A percentile compares a stretch with the other conserved stretches of the same genome.
Evolutionary conservation across 2,888 invertebrate genomes (phyloP).

Genomic region (Parnassius glacialis): DNA sequence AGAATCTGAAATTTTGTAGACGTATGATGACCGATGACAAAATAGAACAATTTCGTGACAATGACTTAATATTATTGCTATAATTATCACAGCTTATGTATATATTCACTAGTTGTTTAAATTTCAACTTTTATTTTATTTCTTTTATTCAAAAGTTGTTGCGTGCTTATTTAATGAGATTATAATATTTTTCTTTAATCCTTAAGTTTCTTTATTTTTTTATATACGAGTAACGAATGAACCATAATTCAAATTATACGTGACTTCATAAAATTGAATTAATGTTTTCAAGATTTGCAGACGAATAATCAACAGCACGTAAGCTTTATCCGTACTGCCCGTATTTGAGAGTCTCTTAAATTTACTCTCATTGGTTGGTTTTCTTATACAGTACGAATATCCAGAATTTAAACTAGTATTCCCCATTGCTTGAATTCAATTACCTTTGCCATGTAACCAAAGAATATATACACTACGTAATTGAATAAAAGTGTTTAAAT

Average conservation of each 20-base stretch:
- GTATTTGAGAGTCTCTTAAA: conserved; percentile 22
- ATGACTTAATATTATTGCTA: too few relatives aligned
- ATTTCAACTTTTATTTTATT: too few relatives aligned
- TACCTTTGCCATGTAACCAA: conserved; percentile 21
- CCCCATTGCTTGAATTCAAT: conserved; percentile 20
- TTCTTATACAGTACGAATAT: conserved; percentile 18
- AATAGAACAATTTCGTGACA: too few relatives aligned
- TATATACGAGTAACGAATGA: background rate
- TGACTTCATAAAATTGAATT: background rate
- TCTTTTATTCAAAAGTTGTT: too few relatives aligned
- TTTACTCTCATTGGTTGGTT: conserved; percentile 18
- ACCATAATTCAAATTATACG: background rate
- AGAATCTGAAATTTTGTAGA: too few relatives aligned
- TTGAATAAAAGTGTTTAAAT: conserved; percentile 9
- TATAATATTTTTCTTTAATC: too few relatives aligned
- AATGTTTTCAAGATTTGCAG: conserved; percentile 3
- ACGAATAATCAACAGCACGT: conserved; percentile 14
- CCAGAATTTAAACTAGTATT: conserved; percentile 25
- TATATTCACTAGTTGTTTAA: too few relatives aligned
- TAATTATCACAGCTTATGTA: too few relatives aligned
- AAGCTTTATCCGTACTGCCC: conserved; percentile 12
- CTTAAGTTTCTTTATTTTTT: too few relatives aligned
- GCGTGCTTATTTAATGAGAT: too few relatives aligned
- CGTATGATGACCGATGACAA: too few relatives aligned
- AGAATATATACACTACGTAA: too few relatives aligned